These are phyloP conservation scores for Monoplex corrugatus DNA, from an alignment of 2,888 invertebrate species.

Conservation along the genomic window DNA sequence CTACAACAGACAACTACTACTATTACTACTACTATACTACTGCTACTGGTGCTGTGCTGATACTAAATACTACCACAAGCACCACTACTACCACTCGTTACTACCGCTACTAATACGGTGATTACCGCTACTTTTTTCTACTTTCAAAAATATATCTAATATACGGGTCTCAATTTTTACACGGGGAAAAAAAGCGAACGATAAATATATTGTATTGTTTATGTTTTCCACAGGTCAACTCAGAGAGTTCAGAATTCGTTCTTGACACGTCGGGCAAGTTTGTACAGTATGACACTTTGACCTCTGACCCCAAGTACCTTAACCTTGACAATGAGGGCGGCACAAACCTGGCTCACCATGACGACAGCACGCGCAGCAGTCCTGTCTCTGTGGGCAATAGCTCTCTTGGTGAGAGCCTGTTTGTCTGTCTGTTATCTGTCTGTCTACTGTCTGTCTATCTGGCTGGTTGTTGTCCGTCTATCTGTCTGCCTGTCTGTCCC, in stretches of 20 bases:
- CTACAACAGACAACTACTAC: too few relatives aligned
- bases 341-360: conserved; percentile 56
- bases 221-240: conserved; percentile 60
- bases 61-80: too few relatives aligned
- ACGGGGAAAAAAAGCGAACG: too few relatives aligned
- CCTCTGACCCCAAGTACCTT: conserved; percentile 67
- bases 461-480: neutral
- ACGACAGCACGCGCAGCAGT: conserved; percentile 72
- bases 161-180: too few relatives aligned
- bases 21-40: too few relatives aligned
- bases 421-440: too few relatives aligned
- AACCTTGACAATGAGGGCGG: conserved; percentile 60
- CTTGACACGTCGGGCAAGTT: conserved; percentile 68
- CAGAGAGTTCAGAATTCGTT: conserved; percentile 73
- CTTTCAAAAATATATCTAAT: too few relatives aligned
- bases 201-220: too few relatives aligned
- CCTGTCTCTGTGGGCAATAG: conserved; percentile 73
- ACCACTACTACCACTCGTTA: too few relatives aligned
- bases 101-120: too few relatives aligned
- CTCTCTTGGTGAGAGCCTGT: conserved; percentile 63
- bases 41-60: too few relatives aligned
- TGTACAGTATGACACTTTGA: conserved; percentile 70
- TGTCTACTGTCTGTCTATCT: neutral
- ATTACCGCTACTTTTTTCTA: too few relatives aligned
- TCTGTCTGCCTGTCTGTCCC: neutral